Conservation (phyloP, 2,113 vertebrate genomes). For the Paratilapia polleni region DNA sequence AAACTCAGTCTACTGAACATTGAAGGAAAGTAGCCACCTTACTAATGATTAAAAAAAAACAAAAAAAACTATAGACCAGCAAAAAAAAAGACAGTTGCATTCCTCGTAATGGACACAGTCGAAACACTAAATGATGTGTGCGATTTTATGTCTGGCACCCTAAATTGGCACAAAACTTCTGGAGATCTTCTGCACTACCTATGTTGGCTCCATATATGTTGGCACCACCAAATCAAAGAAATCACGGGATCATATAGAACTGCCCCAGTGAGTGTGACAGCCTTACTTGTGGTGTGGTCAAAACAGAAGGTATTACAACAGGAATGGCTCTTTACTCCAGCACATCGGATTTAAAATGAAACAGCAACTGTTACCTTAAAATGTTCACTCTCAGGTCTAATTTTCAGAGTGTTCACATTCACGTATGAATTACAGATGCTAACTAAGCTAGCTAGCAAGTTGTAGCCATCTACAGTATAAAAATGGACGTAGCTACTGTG, state of each 20-base stretch:
- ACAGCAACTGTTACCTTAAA: not conserved
- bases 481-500: too few species aligned
- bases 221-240: not conserved
- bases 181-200: not conserved
- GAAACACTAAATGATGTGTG: too few species aligned
- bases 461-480: too few species aligned
- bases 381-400: not conserved
- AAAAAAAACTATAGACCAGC: too few species aligned
- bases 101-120: too few species aligned
- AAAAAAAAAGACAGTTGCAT: too few species aligned
- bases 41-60: too few species aligned
- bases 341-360: not conserved
- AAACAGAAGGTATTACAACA: not conserved
- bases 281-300: not conserved
- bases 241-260: not conserved
- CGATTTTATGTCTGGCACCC: too few species aligned
- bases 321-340: not conserved
- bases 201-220: not conserved
- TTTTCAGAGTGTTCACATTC: not conserved
- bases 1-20: fast-evolving
- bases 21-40: not conserved
- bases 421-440: not conserved
- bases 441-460: too few species aligned
- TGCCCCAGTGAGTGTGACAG: not conserved
- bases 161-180: too few species aligned